These are phyloP conservation scores for Steinernema hermaphroditum DNA, from an alignment of 2,888 invertebrate genomes.

Conservation along the genomic window DNA sequence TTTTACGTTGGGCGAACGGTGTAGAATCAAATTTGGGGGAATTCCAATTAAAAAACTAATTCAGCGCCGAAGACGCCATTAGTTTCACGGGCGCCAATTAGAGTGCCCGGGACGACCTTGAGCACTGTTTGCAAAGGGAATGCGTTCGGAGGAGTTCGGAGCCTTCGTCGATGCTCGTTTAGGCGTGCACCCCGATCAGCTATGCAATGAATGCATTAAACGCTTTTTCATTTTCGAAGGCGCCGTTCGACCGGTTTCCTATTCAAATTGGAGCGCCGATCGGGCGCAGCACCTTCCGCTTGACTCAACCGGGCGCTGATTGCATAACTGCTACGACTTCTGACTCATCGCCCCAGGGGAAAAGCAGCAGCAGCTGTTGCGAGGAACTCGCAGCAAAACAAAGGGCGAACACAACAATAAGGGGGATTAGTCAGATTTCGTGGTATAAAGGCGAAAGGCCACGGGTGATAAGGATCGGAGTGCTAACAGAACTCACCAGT, in stretches of 20 bases:
- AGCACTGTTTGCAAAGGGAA: not conserved
- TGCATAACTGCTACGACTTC: not conserved
- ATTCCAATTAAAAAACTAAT: conserved; percentile 24
- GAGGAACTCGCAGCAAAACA: not conserved
- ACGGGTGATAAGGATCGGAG: not conserved
- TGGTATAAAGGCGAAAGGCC: not conserved
- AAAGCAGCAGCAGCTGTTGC: conserved; percentile 18
- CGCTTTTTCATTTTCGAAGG: conserved; percentile 17
- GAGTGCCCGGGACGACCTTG: conserved; percentile 22
- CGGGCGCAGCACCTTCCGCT: conserved; percentile 11
- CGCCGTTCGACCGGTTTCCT: conserved; percentile 24
- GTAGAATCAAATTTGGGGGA: conserved; percentile 25
- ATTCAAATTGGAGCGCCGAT: not conserved
- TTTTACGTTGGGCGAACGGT: not conserved
- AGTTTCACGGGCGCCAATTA: conserved; percentile 25
- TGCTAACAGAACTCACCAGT: conserved; percentile 26
- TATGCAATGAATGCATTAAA: conserved; percentile 28
- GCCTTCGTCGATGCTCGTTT: not conserved
- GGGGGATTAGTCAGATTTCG: too few relatives aligned
- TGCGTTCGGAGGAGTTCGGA: not conserved
- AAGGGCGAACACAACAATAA: too few relatives aligned
- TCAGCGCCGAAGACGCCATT: conserved; percentile 23
- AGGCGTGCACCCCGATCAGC: conserved; percentile 24
- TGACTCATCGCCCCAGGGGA: not conserved
- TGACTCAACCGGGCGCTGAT: conserved; percentile 1